Percentiles rank a stretch among this genome's conserved stretches.
phyloP scores from a whole-genome alignment of 2,113 vertebrate species.

The Lycocorax pyrrhopterus region DNA sequence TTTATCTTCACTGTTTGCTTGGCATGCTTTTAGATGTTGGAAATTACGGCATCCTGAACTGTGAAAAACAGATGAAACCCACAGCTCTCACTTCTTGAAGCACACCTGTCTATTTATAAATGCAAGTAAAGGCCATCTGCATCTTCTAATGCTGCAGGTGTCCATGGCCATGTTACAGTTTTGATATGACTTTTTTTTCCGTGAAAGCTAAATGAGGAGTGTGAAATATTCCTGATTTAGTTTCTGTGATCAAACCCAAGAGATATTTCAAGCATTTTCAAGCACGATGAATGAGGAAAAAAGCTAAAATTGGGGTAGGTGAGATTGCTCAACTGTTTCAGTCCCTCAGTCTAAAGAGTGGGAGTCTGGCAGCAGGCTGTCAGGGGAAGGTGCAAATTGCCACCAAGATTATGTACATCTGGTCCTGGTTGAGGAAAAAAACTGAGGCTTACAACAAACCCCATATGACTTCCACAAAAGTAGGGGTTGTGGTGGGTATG shows the following conservation, averaged over 20 bases:
- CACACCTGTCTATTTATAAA: constrained; percentile 3
- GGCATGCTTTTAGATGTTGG: neutral
- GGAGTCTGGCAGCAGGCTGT: neutral
- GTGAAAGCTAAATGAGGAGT: constrained; percentile 3
- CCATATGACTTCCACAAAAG: neutral
- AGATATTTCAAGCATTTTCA: constrained; percentile 20
- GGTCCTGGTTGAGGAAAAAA: neutral
- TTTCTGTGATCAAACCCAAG: neutral
- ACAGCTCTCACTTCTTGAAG: neutral
- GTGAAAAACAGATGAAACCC: neutral
- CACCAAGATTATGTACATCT: neutral
- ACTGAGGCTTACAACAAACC: neutral
- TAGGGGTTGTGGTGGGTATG: neutral
- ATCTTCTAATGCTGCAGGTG: neutral
- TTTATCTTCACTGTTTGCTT: neutral
- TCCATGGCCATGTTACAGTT: neutral
- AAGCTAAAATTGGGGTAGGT: neutral
- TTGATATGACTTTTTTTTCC: neutral
- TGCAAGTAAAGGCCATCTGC: neutral
- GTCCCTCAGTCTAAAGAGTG: neutral
- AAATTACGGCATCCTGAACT: neutral
- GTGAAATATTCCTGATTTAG: neutral
- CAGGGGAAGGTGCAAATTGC: neutral
- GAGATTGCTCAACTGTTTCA: neutral
- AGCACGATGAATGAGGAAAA: neutral